Evolutionary conservation across 2,797 vertebrate species (phyloP), one percentile per base, ranked within the genome.

Genomic region (Gobio occitaniae): DNA sequence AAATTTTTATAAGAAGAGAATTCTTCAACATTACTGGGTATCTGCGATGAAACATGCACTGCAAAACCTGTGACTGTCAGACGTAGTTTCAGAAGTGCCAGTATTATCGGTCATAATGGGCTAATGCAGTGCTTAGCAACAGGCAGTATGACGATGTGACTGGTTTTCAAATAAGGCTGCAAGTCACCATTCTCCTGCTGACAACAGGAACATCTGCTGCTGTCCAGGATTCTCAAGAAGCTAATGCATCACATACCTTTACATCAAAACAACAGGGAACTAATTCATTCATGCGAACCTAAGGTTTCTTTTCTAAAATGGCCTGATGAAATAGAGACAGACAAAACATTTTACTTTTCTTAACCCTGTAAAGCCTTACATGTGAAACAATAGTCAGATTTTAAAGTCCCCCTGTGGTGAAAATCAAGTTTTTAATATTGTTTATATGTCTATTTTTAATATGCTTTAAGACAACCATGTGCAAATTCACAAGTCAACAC

Each of bases 101-200:
- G 69, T 86, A 59, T 47, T 63, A 56, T 89, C 19, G 66, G 61
- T 59, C 56, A 69, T 82, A 87, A 81, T 65, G 75, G 59, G 72
- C 66, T 86, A 83, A 84, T 68, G 29, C 87, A 88, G 85, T 68
- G 89, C 89, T 89, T 89, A 89, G 89, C 87, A 88, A 89, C 87
- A 88, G 87, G 86, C 87, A 48, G 83, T 10, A 72, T 76, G 86
- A 71, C 29, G 84, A 89, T 89, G 89, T 88, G 87, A 87, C 68
- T 66, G 86, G 63, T 76, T 88, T 82, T 82, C 86, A 88, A 85
- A 89, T 86, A 79, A 88, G 86, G 61, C 83, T 78, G 65, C 56
- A 79, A 72, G 54, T 84, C 83, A 50, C 75, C 72, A 29, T 50
- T 74, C 54, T 48, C 29, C 38, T 74, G 16, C 61, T 84, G 32